phyloP scores from a whole-genome alignment of 30 jellyfish, hydroid and myxozoan genomes.

The Turritopsis dohrnii region DNA sequence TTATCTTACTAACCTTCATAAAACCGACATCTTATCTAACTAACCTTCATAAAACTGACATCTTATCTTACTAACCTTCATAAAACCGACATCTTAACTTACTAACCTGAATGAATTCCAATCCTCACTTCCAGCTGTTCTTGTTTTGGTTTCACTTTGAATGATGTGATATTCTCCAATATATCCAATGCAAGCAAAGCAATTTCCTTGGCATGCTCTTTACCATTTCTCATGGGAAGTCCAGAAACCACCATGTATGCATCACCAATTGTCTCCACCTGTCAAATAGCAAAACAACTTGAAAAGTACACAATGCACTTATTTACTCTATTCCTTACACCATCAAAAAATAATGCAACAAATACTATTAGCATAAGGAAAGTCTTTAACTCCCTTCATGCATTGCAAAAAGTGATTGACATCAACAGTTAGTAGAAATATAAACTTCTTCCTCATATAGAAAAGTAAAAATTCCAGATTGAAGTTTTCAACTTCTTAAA shows the following conservation, averaged over 20 bases:
- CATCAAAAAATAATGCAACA: too few species aligned
- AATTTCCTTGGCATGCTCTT: conserved; percentile 80
- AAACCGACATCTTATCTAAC: too few species aligned
- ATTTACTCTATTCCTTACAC: not conserved
- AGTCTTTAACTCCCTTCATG: too few species aligned
- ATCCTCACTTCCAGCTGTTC: conserved; percentile 51
- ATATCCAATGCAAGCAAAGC: conserved; percentile 85
- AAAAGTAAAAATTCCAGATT: not conserved
- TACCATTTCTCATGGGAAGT: conserved; percentile 73
- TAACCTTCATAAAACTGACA: too few species aligned
- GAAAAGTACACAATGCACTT: not conserved
- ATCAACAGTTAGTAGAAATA: not conserved
- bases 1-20: too few species aligned
- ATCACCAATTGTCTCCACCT: conserved; percentile 96
- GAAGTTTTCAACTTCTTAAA: too few species aligned
- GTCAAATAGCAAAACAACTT: not conserved
- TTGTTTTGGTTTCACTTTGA: conserved; percentile 57
- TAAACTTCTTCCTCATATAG: too few species aligned
- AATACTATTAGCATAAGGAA: too few species aligned
- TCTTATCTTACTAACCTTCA: too few species aligned
- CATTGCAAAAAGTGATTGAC: not conserved
- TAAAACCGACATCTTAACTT: too few species aligned
- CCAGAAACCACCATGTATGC: conserved; percentile 97
- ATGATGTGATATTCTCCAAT: conserved; percentile 47
- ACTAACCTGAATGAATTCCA: conserved; percentile 82